Evolutionary conservation across 2,113 vertebrate species (phyloP).

Genomic region (Apodemus speciosus): DNA sequence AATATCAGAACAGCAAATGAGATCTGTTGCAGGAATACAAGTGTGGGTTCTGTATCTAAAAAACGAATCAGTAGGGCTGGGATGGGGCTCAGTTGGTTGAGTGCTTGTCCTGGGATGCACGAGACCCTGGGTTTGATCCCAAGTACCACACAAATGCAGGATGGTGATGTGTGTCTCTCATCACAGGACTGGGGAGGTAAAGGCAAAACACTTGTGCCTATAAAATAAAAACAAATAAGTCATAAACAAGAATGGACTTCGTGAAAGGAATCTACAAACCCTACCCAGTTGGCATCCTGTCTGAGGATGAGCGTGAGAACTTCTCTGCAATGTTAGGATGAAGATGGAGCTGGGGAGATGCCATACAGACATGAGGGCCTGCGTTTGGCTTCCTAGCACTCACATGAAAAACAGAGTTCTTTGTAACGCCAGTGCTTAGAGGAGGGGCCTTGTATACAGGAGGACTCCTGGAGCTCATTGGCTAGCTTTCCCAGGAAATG

Average conservation of each 20-base stretch:
- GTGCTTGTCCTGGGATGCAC: neutral
- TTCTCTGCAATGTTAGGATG: neutral
- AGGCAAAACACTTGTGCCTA: neutral
- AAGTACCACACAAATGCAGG: too few species aligned
- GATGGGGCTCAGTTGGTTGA: neutral
- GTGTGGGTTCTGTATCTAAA: neutral
- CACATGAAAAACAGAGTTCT: neutral
- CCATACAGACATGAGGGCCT: neutral
- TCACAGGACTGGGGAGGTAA: neutral
- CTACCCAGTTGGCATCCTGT: neutral
- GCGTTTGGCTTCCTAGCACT: neutral
- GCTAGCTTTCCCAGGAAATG: neutral
- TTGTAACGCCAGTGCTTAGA: neutral
- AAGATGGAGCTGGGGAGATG: neutral
- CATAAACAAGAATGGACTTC: neutral
- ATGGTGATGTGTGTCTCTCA: neutral
- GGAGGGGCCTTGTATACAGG: neutral
- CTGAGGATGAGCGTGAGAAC: neutral
- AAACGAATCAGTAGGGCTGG: neutral
- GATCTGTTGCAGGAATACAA: neutral
- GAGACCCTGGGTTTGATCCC: neutral
- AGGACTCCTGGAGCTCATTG: neutral
- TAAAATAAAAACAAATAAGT: neutral
- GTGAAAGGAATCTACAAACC: neutral
- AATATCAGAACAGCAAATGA: neutral